These are phyloP conservation scores for Dinocampus coccinellae DNA, from an alignment of 2,888 invertebrate species.

Conservation along the genomic window DNA sequence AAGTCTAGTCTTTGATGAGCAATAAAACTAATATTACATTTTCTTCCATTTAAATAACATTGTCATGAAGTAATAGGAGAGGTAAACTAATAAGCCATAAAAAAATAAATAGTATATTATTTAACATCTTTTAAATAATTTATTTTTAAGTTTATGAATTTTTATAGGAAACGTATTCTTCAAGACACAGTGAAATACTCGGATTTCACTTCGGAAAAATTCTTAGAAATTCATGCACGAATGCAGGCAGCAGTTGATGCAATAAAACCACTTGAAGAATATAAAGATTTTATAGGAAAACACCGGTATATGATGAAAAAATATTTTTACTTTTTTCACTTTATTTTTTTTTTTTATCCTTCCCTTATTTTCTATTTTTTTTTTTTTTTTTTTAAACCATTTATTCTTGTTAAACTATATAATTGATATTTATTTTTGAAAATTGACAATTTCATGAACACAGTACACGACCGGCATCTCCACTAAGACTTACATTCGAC, in stretches of 20 bases:
- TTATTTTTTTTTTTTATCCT: background rate
- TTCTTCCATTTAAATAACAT: constrained; percentile 28
- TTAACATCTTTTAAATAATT: too few species aligned
- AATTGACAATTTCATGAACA: constrained; percentile 12
- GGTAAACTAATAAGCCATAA: constrained; percentile 47
- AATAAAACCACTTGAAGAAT: constrained; percentile 88
- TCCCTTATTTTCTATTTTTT: constrained; percentile 5
- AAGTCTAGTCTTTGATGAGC: constrained; percentile 26
- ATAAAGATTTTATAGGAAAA: constrained; percentile 89
- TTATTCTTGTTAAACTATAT: too few species aligned
- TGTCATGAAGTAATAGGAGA: constrained; percentile 43
- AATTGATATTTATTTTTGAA: constrained; percentile 13
- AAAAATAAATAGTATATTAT: constrained; percentile 17
- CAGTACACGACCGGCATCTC: constrained; percentile 85
- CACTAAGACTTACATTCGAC: constrained; percentile 87
- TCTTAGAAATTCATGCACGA: constrained; percentile 84
- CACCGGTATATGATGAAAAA: constrained; percentile 78
- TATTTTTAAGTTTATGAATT: background rate
- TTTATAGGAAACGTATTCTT: constrained; percentile 81
- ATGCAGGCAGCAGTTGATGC: constrained; percentile 83
- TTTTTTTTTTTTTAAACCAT: background rate
- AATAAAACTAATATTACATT: constrained; percentile 41
- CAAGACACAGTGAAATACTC: constrained; percentile 84
- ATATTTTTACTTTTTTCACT: constrained; percentile 28
- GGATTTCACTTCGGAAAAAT: constrained; percentile 85